Evolutionary conservation across 2,797 vertebrate species (phyloP), one percentile per base, ranked within the genome.

Genomic region (Paramormyrops hopkinsi): DNA sequence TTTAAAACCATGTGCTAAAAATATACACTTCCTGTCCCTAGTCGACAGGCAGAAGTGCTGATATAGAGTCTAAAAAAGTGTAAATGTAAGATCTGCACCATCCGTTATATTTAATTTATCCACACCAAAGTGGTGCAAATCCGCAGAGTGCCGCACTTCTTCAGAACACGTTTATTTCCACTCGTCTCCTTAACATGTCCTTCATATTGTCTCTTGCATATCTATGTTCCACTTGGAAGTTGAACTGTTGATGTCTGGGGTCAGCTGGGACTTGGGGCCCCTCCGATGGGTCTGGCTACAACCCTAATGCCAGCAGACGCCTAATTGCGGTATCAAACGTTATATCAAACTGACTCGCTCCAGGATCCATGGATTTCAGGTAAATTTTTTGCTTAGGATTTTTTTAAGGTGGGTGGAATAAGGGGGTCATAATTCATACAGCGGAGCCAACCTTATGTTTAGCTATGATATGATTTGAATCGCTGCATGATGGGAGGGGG

Each of bases 101-200:
- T 19, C 83, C 53, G n/a, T 56, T 48, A 73, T 69, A 73, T 89
- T 89, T 89, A 29, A 86, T 85, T 85, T 65, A 37, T 89, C 51
- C 53, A 33, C 76, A 46, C 17, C 51, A 62, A 56, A 88, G 73
- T 88, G 25, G 50, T 88, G 65, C 44, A 33, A 19, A 12, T 19
- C 8, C 54, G 48, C 86, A 65, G n/a, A 62, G 65, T 19, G 25
- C 25, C 44, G 3, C 73, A 65, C 37, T 56, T 51, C 82, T 84
- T 89, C 33, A 29, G 76, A 84, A 59, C 33, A 22, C 0, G 53
- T 84, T 83, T 46, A 59, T 62, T 87, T 88, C 25, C 11, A 17
- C 62, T 73, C 3, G 5, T 89, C 76, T 83, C 53, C 79, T 88
- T 90, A 82, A 88, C n/a, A 25, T 85, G 54, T 88, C 59, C 76